Evolutionary conservation across 2,888 invertebrate species (phyloP), one percentile per base, ranked within the genome.

Genomic region (Megamerina dolium): DNA sequence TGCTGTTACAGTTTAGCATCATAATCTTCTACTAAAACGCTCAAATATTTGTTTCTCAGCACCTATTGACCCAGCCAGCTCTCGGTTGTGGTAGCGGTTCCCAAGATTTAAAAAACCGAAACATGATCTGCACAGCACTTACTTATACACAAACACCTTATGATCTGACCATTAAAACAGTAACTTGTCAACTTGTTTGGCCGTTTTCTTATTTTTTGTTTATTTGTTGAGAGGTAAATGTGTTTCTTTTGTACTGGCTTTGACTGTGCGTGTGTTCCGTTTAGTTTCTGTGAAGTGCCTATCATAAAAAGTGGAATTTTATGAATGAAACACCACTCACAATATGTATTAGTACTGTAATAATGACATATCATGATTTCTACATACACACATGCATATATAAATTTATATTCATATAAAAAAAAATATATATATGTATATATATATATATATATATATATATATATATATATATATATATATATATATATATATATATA

Each of bases 61-160:
- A 46, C 46, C 46, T 46, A 35, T 41, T 37, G 42, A 46, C 41
- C 46, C 19, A 21, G 10, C 10, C 26, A 31, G n/a, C 13, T 19
- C 19, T 20, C 21, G 17, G 5, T 17, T 5, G n/a, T n/a, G n/a
- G 26, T 21, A 34, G 27, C 27, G 32, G 41, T 46, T 37, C 46
- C 34, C 46, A 46, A 46, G 35, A 21, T 32, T 38, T 41, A 46
- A 42, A 38, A 38, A 46, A 42, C 38, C 38, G 46, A 41, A 46
- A 46, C 46, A 46, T 46, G 46, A 46, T 46, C 46, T 46, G 46
- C 46, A 46, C 41, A 41, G 3, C n/a, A 10, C 21, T 13, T 20
- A n/a, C 21, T n/a, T 5, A 6, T 17, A 26, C 31, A 31, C 31
- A 31, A 13, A 31, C 12, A 31, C 12, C 5, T 12, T n/a, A 31